Evolutionary conservation across 1,140 invertebrate species (phyloP).

Genomic region (Sweltsa coloradensis): DNA sequence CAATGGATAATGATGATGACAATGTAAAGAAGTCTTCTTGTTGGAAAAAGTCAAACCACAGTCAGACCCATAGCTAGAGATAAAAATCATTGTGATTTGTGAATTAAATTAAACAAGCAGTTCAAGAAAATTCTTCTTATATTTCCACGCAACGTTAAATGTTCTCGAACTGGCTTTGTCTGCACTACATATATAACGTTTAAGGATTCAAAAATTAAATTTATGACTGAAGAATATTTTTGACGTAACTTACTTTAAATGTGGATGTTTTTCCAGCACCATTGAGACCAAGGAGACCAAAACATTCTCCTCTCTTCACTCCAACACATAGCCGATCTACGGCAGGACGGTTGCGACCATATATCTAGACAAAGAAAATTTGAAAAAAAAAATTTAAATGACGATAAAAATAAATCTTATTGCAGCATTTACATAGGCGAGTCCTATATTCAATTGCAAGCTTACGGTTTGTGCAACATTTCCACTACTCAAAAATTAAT

Average conservation of each 20-base stretch:
- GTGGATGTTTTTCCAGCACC: constrained; percentile 88
- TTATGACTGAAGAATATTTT: neutral
- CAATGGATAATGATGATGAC: no score
- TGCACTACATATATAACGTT: no score
- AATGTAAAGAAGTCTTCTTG: no score
- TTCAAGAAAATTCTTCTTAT: no score
- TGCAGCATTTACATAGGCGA: neutral
- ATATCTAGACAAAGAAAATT: constrained; percentile 15
- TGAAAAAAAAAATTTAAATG: neutral
- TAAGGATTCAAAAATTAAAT: no score
- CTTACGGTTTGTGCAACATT: neutral
- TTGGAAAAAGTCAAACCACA: no score
- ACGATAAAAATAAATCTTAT: neutral
- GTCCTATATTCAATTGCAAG: constrained; percentile 1
- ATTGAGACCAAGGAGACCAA: constrained; percentile 68
- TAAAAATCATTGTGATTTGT: no score
- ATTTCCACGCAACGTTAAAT: no score
- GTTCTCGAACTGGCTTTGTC: no score
- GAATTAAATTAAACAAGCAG: no score
- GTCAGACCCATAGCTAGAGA: no score
- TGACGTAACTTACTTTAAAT: constrained; percentile 43
- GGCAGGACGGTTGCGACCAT: constrained; percentile 27
- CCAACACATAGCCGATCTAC: constrained; percentile 59
- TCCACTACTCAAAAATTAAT: neutral
- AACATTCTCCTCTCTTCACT: constrained; percentile 65